Base-by-base conservation (phyloP, 2,797 vertebrate species). In the Pipistrellus pygmaeus region DNA sequence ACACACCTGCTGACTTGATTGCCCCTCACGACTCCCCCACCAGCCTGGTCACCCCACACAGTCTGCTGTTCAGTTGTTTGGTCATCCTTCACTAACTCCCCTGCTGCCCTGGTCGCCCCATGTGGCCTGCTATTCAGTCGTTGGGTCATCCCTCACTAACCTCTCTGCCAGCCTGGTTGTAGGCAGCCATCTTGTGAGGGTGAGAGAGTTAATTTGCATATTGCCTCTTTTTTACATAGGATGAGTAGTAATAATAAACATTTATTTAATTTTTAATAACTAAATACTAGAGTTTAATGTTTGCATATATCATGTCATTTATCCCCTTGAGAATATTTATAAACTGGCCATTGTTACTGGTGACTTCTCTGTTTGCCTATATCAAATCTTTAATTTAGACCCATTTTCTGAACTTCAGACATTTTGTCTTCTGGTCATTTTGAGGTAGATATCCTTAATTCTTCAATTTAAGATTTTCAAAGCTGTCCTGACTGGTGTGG, bases 401-500 rank as follows among this genome's bases (percentile, higher is more conserved):
- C 48, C 66, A 51, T 80, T 89, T 72, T 88, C 41, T 87, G 32
- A 83, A 14, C 30, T 80, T 30, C 15, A 73, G n/a, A 85, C 4
- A 44, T 46, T 53, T 78, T 78, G n/a, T 86, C 32, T 69, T 25
- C 25, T 93, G n/a, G 53, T 92, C 25, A 66, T 82, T 82, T 90
- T 41, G 20, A 77, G 10, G 69, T 71, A 13, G 48, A 53, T 66
- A 46, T n/a, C 17, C 38, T 64, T 77, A 77, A 77, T 38, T 46
- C 30, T 71, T 88, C 76, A 69, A 91, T 91, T 87, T n/a, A 75
- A 51, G 41, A 51, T 76, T 66, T 82, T 94, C 23, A n/a, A 69
- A 91, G 53, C 51, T 82, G 46, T n/a, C n/a, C 64, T 66, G n/a
- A n/a, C 64, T 17, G 30, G n/a, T 66, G 64, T 66, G 8, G 64